These are phyloP conservation scores for Polymixis lichenea DNA, from an alignment of 2,888 invertebrate genomes.

Conservation along the genomic window DNA sequence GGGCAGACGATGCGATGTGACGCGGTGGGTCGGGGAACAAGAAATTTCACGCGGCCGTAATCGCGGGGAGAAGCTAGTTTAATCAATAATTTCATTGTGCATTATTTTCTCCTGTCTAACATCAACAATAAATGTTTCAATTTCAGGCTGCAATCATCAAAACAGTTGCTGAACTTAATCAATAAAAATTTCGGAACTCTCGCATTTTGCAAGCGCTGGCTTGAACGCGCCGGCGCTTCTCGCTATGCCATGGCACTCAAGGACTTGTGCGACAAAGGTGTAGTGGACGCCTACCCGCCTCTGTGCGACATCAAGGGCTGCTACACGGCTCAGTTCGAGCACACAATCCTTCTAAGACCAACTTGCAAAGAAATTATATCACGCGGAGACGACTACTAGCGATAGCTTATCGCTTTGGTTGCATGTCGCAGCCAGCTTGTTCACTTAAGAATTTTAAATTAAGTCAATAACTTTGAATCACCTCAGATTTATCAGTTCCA, in stretches of 20 bases:
- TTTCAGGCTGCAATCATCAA: constrained; percentile 96
- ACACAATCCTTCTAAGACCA: constrained; percentile 98
- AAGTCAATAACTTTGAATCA: constrained; percentile 45
- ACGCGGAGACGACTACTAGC: constrained; percentile 98
- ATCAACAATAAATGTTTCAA: constrained; percentile 15
- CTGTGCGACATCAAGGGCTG: constrained; percentile 99
- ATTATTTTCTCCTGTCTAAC: constrained; percentile 3
- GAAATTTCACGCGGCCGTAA: too few species aligned
- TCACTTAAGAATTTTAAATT: constrained; percentile 30
- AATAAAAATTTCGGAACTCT: constrained; percentile 99
- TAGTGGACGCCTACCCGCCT: constrained; percentile 99
- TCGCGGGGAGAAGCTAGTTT: neutral
- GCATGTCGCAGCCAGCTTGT: constrained; percentile 40
- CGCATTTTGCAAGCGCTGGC: constrained; percentile 99
- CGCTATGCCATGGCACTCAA: constrained; percentile 99
- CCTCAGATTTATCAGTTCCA: constrained; percentile 41
- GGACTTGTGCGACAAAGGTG: constrained; percentile 99
- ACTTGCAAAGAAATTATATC: constrained; percentile 99
- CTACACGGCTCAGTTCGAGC: constrained; percentile 99
- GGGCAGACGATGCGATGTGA: too few species aligned
- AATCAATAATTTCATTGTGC: constrained; percentile 8
- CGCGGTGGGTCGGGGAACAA: too few species aligned
- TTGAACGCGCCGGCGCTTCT: constrained; percentile 98
- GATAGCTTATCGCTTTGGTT: constrained; percentile 17
- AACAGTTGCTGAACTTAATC: constrained; percentile 96